Evolutionary conservation across 2,888 invertebrate genomes (phyloP), one percentile per base, ranked within the genome.

Genomic region (Eupeodes luniger): DNA sequence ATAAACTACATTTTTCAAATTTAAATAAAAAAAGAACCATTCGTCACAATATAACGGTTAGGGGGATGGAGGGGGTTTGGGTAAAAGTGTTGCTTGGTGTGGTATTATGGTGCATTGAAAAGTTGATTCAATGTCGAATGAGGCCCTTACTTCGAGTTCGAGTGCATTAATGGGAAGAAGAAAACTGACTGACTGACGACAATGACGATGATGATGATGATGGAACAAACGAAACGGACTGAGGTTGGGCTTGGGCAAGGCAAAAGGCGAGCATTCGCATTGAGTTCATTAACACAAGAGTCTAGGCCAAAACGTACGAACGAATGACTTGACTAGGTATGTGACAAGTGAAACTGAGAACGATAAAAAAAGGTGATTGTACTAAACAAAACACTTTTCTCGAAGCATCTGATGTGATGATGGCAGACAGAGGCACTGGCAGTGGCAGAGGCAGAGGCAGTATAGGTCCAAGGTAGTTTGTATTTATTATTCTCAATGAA

Each of bases 251-350:
- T 57, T 70, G 14, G 70, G 62, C 57, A 72, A 53, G 36, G 53
- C 36, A 36, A 69, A 55, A 62, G 16, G 19, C 40, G 19, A 55
- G 40, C 70, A 55, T 70, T 70, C 47, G 57, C 72, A 72, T 72
- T 72, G 72, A 72, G 72, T 72, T 72, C 72, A 72, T 72, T 72
- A 59, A 72, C 72, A 72, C 72, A 66, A 67, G 55, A 70, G 70
- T 70, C 70, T 70, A 70, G 70, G 70, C 70, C 55, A 70, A 69
- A 57, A 55, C 44, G 55, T 57, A 44, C 57, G 70, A 57, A 55
- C 44, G 55, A 70, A 44, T 70, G 70, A 70, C 70, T 57, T 57
- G 27, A 44, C 40, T 55, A 40, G 57, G 70, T 16, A 40, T 70
- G 70, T 16, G 51, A 69, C 53, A 11, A 67, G n/a, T n/a, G 34